Conservation (phyloP, 2,797 vertebrate genomes). For the Fringilla coelebs region DNA sequence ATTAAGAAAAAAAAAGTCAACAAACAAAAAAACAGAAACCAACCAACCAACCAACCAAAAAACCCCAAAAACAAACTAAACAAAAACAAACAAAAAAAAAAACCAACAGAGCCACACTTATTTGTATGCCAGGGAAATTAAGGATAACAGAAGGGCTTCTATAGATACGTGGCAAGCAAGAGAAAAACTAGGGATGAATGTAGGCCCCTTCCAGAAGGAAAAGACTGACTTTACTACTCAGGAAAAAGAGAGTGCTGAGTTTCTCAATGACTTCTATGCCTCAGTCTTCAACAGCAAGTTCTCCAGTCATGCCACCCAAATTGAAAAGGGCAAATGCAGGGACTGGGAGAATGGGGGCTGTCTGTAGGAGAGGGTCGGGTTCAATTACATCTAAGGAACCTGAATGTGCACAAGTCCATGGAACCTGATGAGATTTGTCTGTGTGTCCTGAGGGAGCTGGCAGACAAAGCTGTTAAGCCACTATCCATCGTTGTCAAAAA, state of each 20-base stretch:
- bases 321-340: neutral
- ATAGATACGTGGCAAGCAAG: neutral
- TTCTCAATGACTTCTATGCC: neutral
- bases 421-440: neutral
- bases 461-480: neutral
- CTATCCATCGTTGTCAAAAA: neutral
- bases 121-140: neutral
- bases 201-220: neutral
- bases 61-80: neutral
- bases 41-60: too few species aligned
- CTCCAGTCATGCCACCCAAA: neutral
- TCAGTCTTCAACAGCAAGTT: neutral
- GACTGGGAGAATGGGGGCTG: neutral
- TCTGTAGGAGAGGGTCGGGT: accelerated
- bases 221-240: neutral
- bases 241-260: neutral
- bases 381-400: neutral
- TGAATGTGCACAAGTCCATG: neutral
- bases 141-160: neutral
- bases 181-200: neutral
- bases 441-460: neutral
- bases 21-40: neutral
- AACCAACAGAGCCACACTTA: neutral
- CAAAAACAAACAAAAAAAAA: too few species aligned
- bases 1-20: neutral